A percentile compares a stretch with the other conserved stretches of the same genome.
Evolutionary conservation across 1,140 invertebrate genomes (phyloP).

Genomic region (Drosophila bifasciata): DNA sequence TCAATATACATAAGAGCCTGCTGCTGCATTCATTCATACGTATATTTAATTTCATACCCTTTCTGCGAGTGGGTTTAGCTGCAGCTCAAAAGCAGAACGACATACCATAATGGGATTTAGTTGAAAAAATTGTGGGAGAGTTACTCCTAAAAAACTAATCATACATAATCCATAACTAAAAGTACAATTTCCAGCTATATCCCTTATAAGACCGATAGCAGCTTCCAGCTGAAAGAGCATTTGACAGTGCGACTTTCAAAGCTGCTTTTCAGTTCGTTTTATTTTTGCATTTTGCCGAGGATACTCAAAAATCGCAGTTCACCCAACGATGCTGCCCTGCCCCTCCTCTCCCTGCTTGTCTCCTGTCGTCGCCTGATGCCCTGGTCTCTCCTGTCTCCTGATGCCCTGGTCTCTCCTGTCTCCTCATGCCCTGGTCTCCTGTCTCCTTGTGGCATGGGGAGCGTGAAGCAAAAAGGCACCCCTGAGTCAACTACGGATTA

Average conservation of each 20-base stretch:
- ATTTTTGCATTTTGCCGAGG: slow-evolving; percentile 39
- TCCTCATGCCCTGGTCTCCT: too few relatives aligned
- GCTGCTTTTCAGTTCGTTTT: slow-evolving; percentile 4
- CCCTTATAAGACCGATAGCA: too few relatives aligned
- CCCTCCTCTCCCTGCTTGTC: slow-evolving; percentile 21
- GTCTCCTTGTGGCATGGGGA: not conserved
- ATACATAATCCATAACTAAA: too few relatives aligned
- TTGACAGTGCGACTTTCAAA: not conserved
- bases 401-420: too few relatives aligned
- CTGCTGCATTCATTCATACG: slow-evolving; percentile 33
- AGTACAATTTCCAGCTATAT: too few relatives aligned
- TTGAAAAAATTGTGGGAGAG: too few relatives aligned
- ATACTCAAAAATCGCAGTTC: slow-evolving; percentile 23
- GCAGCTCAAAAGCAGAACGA: slow-evolving; percentile 6
- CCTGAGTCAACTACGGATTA: slow-evolving; percentile 78
- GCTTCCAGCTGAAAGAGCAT: not conserved
- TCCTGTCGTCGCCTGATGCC: too few relatives aligned
- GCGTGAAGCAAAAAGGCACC: slow-evolving; percentile 35
- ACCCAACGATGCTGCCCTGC: slow-evolving; percentile 29
- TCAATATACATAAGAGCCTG: slow-evolving; percentile 34
- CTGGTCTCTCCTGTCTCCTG: too few relatives aligned
- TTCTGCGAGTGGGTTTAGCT: not conserved
- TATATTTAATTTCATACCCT: slow-evolving; percentile 31
- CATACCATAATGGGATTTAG: not conserved
- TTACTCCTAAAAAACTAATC: too few relatives aligned